phyloP scores from a whole-genome alignment of 2,113 vertebrate genomes.

The Eidolon helvum region DNA sequence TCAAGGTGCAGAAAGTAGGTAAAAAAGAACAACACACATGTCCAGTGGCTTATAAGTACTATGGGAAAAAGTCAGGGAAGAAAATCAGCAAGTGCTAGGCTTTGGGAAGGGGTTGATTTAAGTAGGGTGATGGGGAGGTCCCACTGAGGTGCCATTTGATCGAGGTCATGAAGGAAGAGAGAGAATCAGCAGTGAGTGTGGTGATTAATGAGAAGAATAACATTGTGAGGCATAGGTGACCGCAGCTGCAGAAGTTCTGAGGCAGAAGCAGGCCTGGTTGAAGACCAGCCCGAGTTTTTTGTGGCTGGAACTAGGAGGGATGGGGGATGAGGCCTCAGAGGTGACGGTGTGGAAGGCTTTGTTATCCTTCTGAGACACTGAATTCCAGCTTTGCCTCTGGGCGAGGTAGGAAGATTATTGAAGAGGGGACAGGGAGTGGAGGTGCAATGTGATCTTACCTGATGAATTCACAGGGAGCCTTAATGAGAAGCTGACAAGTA shows the following conservation, averaged over 20 bases:
- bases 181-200: neutral
- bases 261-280: neutral
- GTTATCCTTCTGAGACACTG: neutral
- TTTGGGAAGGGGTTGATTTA: neutral
- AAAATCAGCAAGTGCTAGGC: neutral
- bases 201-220: neutral
- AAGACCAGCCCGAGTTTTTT: neutral
- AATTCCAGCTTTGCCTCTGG: neutral
- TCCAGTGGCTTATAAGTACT: neutral
- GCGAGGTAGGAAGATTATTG: neutral
- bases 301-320: neutral
- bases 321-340: neutral
- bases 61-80: neutral
- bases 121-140: neutral
- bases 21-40: neutral
- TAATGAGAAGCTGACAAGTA: neutral
- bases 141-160: neutral
- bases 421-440: neutral
- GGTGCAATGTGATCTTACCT: neutral
- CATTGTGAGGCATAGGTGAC: neutral
- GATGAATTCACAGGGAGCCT: neutral
- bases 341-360: neutral
- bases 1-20: neutral
- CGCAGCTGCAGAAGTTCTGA: neutral
- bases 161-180: neutral